Evolutionary conservation across 1,140 invertebrate species (phyloP).

Genomic region (Lamellibrachia luymesi): DNA sequence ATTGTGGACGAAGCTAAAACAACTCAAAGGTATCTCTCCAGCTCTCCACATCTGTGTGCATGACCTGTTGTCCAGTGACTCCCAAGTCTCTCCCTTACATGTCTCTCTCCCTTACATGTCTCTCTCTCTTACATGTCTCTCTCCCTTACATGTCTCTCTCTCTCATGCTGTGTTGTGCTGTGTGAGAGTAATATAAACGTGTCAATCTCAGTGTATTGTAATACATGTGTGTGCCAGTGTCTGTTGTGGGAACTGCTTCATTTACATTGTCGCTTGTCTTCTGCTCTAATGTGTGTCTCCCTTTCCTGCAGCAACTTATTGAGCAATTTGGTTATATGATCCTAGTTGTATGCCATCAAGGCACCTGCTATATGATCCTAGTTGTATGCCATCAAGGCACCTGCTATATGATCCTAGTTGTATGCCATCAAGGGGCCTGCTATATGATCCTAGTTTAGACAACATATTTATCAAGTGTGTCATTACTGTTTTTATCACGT

Average conservation of each 20-base stretch:
- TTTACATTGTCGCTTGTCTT: background rate
- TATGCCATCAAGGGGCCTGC: too few species aligned
- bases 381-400: background rate
- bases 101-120: background rate
- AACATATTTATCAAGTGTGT: too few species aligned
- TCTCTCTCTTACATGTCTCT: background rate
- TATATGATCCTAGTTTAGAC: too few species aligned
- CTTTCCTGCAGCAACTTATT: background rate
- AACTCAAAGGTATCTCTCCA: background rate
- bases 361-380: background rate
- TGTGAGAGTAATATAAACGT: background rate
- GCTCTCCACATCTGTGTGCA: background rate
- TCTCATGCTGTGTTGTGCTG: background rate
- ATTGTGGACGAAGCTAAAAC: slow-evolving; percentile 4
- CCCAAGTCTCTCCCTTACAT: background rate
- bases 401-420: too few species aligned
- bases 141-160: background rate
- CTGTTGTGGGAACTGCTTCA: background rate
- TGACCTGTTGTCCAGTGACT: background rate
- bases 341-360: background rate
- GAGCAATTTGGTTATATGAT: background rate
- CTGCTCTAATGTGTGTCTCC: background rate
- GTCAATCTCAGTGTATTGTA: too few species aligned
- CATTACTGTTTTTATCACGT: too few species aligned
- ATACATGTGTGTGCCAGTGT: background rate